Evolutionary conservation across 2,797 vertebrate genomes (phyloP).

Genomic region (Coluber constrictor): DNA sequence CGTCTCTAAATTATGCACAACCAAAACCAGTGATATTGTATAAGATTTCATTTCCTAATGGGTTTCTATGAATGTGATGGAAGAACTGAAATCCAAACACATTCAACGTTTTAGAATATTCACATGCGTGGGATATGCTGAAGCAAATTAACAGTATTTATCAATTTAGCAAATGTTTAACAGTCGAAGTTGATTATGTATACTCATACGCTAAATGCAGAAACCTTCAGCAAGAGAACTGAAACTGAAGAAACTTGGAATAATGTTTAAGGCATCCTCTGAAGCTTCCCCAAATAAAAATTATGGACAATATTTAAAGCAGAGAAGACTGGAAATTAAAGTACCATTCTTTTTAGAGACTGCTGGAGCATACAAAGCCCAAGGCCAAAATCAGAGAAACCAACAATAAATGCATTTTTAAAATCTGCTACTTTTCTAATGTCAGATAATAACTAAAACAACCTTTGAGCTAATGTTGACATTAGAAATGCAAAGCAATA

Average conservation of each 20-base stretch:
- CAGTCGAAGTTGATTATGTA: background rate
- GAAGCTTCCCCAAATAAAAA: background rate
- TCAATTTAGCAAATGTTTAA: background rate
- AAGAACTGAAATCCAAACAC: background rate
- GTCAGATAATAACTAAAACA: background rate
- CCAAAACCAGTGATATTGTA: background rate
- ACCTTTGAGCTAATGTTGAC: background rate
- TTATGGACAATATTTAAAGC: background rate
- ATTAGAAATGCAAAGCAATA: background rate
- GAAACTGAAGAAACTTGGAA: background rate
- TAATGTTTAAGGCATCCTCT: background rate
- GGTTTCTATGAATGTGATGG: background rate
- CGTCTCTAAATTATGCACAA: background rate
- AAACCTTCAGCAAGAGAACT: background rate
- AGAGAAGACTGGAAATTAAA: background rate
- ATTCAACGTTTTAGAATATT: background rate
- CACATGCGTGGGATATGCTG: background rate
- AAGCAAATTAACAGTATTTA: background rate
- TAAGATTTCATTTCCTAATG: background rate
- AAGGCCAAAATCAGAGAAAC: background rate
- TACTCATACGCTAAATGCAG: background rate
- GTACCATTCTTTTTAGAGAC: background rate
- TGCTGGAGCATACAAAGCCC: background rate
- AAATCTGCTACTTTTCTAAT: background rate
- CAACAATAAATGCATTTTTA: background rate